Evolutionary conservation across 2,797 vertebrate species (phyloP).

Genomic region (Molossus alvarezi): DNA sequence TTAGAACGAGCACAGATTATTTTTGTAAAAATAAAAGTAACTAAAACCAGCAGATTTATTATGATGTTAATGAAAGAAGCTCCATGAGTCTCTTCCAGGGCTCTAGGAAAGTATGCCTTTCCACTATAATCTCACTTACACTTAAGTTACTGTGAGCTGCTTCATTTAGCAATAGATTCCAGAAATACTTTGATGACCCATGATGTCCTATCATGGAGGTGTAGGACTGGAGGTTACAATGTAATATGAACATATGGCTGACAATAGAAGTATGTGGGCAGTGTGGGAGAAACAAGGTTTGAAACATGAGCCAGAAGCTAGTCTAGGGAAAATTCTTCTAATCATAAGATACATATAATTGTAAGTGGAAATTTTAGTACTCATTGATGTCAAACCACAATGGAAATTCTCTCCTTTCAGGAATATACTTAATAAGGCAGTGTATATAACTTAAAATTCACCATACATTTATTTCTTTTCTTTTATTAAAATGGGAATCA

Average conservation of each 20-base stretch:
- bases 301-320: slow-evolving; percentile 56
- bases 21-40: slow-evolving; percentile 55
- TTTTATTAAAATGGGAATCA: slow-evolving; percentile 8
- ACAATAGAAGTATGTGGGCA: neutral
- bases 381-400: slow-evolving; percentile 67
- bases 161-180: slow-evolving; percentile 46
- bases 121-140: slow-evolving; percentile 17
- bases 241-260: neutral
- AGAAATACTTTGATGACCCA: slow-evolving; percentile 11
- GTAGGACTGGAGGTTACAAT: slow-evolving; percentile 55
- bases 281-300: slow-evolving; percentile 52
- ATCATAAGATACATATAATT: slow-evolving; percentile 8
- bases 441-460: slow-evolving; percentile 50
- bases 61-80: slow-evolving; percentile 29
- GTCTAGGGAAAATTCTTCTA: slow-evolving; percentile 49
- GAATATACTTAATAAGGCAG: slow-evolving; percentile 40
- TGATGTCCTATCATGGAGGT: neutral
- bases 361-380: slow-evolving; percentile 55
- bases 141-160: slow-evolving; percentile 41
- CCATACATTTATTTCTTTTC: neutral
- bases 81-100: neutral
- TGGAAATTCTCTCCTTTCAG: slow-evolving; percentile 52
- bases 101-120: slow-evolving; percentile 41
- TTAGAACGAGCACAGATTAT: slow-evolving; percentile 21
- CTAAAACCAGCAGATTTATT: slow-evolving; percentile 22